Percentiles rank a stretch among this genome's conserved stretches.
Evolutionary conservation across 2,797 vertebrate genomes (phyloP).

Genomic region (Valencia hispanica): DNA sequence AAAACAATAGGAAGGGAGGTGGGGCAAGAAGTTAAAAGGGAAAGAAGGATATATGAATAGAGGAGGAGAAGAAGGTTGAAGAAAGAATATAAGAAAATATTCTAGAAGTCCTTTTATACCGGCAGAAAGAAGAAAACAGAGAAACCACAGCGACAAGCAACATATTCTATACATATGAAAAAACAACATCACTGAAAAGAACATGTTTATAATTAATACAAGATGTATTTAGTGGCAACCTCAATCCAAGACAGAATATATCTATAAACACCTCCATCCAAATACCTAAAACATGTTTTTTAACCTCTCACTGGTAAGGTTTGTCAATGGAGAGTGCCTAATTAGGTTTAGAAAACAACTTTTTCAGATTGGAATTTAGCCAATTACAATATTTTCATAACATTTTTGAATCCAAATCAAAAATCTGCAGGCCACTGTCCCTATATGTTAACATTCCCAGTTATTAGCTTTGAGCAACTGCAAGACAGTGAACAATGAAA

Average conservation of each 20-base stretch:
- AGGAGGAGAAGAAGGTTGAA: neutral
- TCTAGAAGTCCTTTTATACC: neutral
- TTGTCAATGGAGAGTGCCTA: neutral
- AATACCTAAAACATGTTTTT: neutral
- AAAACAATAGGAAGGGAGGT: neutral
- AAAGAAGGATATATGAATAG: neutral
- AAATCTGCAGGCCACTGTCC: neutral
- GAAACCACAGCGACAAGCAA: too few relatives aligned
- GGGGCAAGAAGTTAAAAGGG: neutral
- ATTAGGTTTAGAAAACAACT: neutral
- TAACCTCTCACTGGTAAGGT: neutral
- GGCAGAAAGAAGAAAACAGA: neutral
- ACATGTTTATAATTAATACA: too few relatives aligned
- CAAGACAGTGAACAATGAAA: conserved; percentile 4
- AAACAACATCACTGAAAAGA: too few relatives aligned
- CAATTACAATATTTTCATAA: neutral
- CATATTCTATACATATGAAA: too few relatives aligned
- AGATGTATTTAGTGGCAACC: too few relatives aligned
- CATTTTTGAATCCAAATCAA: neutral
- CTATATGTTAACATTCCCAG: neutral
- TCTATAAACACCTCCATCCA: neutral
- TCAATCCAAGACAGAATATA: neutral
- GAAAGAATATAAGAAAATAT: neutral
- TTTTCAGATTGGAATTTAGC: neutral
- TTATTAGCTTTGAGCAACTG: conserved; percentile 14